phyloP scores from a whole-genome alignment of 2,797 vertebrate species.

The Leucoraja ocellata region DNA sequence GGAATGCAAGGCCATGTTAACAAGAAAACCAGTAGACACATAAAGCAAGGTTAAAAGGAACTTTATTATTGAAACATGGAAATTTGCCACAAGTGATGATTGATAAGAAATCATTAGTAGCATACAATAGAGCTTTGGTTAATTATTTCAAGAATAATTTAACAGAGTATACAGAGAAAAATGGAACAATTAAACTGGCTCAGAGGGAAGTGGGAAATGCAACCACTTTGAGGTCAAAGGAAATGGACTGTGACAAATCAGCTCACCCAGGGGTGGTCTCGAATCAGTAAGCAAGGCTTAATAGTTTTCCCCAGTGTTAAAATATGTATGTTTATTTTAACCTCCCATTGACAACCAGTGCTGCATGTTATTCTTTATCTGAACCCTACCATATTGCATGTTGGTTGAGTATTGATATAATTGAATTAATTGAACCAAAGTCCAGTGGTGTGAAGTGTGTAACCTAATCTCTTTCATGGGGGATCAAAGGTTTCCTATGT shows the following conservation, averaged over 20 bases:
- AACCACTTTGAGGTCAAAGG: not conserved
- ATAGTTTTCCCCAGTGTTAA: not conserved
- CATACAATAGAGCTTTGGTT: not conserved
- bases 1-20: not conserved
- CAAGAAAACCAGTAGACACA: not conserved
- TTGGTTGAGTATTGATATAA: not conserved
- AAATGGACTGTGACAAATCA: not conserved
- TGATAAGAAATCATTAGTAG: not conserved
- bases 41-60: not conserved
- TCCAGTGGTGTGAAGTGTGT: not conserved
- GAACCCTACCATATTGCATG: not conserved
- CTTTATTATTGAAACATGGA: not conserved
- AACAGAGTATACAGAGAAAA: not conserved
- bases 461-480: not conserved
- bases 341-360: not conserved
- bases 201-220: not conserved
- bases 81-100: not conserved
- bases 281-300: not conserved
- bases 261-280: not conserved
- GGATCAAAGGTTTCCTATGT: not conserved
- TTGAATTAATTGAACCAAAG: slow-evolving; percentile 7
- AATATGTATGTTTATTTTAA: not conserved
- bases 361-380: not conserved
- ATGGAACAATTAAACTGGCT: not conserved
- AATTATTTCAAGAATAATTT: not conserved